phyloP scores from a whole-genome alignment of 2,888 invertebrate species.

The Rotaria magnacalcarata region DNA sequence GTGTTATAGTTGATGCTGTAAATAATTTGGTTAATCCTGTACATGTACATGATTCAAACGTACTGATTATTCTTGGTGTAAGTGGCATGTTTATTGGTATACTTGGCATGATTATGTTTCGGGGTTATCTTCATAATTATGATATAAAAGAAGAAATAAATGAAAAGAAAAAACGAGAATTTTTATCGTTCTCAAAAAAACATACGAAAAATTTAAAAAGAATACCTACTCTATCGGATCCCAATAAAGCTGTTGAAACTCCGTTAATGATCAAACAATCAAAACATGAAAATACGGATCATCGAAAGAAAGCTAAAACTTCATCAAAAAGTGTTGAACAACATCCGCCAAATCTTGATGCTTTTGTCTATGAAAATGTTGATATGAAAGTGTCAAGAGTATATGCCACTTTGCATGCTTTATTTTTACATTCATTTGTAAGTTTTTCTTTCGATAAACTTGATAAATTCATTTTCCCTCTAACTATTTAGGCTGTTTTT shows the following conservation, averaged over 20 bases:
- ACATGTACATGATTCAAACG: not conserved
- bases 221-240: no score
- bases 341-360: not conserved
- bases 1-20: constrained; percentile 21
- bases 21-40: not conserved
- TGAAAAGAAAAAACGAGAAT: not conserved
- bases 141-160: constrained; percentile 9
- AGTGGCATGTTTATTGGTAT: not conserved
- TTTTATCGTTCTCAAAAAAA: not conserved
- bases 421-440: not conserved
- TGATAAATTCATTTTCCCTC: no score
- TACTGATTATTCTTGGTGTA: not conserved
- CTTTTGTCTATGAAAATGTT: not conserved
- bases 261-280: not conserved
- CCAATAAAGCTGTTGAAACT: not conserved
- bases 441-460: not conserved
- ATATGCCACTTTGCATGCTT: constrained; percentile 8
- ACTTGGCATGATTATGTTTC: not conserved
- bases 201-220: not conserved
- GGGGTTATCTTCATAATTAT: constrained; percentile 22
- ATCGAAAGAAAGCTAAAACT: not conserved
- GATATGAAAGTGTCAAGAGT: not conserved
- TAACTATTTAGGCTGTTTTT: not conserved
- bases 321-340: not conserved
- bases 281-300: not conserved